phyloP scores from a whole-genome alignment of 2,888 invertebrate genomes.

The Hedya salicella region DNA sequence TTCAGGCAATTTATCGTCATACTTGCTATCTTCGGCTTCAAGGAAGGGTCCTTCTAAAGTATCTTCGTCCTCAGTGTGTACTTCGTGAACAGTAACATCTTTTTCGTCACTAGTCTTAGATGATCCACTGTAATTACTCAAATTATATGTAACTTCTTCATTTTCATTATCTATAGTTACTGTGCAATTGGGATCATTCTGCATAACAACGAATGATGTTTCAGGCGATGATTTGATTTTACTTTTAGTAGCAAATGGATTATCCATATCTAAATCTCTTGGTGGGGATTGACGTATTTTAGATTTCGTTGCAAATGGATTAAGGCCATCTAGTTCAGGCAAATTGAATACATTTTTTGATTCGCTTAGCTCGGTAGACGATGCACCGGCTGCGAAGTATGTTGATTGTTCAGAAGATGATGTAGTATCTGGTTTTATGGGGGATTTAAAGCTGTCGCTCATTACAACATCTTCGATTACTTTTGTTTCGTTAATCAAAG shows the following conservation, averaged over 20 bases:
- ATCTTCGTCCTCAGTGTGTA: slow-evolving; percentile 78
- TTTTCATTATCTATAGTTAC: slow-evolving; percentile 51
- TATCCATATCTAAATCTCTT: slow-evolving; percentile 47
- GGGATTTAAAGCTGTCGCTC: slow-evolving; percentile 6
- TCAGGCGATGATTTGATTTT: slow-evolving; percentile 51
- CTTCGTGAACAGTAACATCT: slow-evolving; percentile 63
- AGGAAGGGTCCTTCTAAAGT: slow-evolving; percentile 77
- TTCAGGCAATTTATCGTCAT: slow-evolving; percentile 56
- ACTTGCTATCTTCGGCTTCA: slow-evolving; percentile 64
- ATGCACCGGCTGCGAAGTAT: slow-evolving; percentile 59
- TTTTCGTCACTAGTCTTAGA: slow-evolving; percentile 62
- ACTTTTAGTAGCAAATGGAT: slow-evolving; percentile 51
- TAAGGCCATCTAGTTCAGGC: slow-evolving; percentile 74
- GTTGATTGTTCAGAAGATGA: slow-evolving; percentile 66
- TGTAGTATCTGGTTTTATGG: slow-evolving; percentile 50
- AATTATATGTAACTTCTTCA: slow-evolving; percentile 49
- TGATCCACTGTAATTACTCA: slow-evolving; percentile 57
- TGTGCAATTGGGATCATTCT: slow-evolving; percentile 28
- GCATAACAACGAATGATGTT: slow-evolving; percentile 42
- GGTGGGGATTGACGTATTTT: slow-evolving; percentile 64
- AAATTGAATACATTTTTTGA: slow-evolving; percentile 72
- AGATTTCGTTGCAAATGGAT: slow-evolving; percentile 69
- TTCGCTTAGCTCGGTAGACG: slow-evolving; percentile 57
- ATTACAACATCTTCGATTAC: slow-evolving; percentile 4
- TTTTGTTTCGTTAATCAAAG: background rate